Conservation (phyloP, 2,888 invertebrate genomes). For the Tinea semifulvella region DNA sequence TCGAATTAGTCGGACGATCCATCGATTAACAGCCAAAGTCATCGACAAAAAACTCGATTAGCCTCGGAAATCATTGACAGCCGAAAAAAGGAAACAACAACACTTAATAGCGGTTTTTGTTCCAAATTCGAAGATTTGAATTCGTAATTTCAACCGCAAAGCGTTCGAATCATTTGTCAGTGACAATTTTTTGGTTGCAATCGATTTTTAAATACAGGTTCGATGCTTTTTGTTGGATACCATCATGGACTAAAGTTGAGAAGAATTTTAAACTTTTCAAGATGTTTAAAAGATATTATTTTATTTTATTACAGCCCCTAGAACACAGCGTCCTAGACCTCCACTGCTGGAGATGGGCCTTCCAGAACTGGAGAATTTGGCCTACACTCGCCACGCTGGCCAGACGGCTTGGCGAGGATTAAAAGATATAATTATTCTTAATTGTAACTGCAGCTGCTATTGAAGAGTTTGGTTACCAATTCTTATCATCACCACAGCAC, state of each 20-base stretch:
- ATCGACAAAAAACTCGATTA: slow-evolving; percentile 64
- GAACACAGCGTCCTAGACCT: too few relatives aligned
- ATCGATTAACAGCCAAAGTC: slow-evolving; percentile 54
- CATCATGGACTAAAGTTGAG: not conserved
- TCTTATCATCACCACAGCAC: too few relatives aligned
- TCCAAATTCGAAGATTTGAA: slow-evolving; percentile 63
- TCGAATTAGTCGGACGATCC: slow-evolving; percentile 59
- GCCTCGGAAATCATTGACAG: slow-evolving; percentile 61
- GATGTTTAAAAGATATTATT: too few relatives aligned
- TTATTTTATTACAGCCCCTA: too few relatives aligned
- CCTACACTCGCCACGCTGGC: too few relatives aligned
- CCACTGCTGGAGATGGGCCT: too few relatives aligned
- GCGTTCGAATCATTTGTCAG: slow-evolving; percentile 66
- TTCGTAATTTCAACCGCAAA: slow-evolving; percentile 65
- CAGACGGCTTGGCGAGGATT: too few relatives aligned
- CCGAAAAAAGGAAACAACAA: slow-evolving; percentile 56
- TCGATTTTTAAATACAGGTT: slow-evolving; percentile 67
- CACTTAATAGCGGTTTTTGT: slow-evolving; percentile 64
- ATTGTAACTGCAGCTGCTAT: too few relatives aligned
- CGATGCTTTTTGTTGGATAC: slow-evolving; percentile 28
- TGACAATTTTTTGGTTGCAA: slow-evolving; percentile 66
- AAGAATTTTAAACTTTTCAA: too few relatives aligned
- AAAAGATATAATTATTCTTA: too few relatives aligned
- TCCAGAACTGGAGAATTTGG: too few relatives aligned
- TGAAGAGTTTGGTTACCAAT: too few relatives aligned